Conservation (phyloP, 2,797 vertebrate genomes). For the Meda fulgida region DNA sequence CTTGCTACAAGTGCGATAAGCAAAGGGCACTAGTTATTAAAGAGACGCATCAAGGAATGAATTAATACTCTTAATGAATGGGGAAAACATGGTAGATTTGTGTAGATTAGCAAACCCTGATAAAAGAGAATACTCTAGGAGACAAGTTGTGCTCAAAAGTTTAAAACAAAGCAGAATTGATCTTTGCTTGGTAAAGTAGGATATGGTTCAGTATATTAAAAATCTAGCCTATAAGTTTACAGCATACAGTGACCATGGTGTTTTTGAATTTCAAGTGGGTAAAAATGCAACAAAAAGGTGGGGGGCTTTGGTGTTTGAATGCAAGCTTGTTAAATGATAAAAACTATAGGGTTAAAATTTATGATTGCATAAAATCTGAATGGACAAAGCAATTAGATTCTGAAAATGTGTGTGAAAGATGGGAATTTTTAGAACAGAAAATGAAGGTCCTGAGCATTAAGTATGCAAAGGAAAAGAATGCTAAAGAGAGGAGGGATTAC, state of each 20-base stretch:
- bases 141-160: background rate
- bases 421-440: too few species aligned
- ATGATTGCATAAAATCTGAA: too few species aligned
- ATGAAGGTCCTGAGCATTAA: too few species aligned
- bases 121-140: background rate
- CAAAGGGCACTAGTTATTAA: slow-evolving; percentile 15
- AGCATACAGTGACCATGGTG: background rate
- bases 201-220: background rate
- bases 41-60: background rate
- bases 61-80: background rate
- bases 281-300: background rate
- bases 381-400: too few species aligned
- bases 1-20: background rate
- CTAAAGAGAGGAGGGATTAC: too few species aligned
- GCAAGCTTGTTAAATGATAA: background rate
- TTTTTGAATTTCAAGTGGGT: background rate
- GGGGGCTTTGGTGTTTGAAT: background rate
- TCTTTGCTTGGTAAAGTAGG: background rate
- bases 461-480: too few species aligned
- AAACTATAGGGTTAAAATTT: too few species aligned
- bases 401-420: too few species aligned
- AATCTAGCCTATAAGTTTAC: background rate
- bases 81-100: background rate
- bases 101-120: background rate
- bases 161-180: background rate